Base-by-base conservation (phyloP, 2,113 vertebrate species). In the Neodontobutis hainanensis region DNA sequence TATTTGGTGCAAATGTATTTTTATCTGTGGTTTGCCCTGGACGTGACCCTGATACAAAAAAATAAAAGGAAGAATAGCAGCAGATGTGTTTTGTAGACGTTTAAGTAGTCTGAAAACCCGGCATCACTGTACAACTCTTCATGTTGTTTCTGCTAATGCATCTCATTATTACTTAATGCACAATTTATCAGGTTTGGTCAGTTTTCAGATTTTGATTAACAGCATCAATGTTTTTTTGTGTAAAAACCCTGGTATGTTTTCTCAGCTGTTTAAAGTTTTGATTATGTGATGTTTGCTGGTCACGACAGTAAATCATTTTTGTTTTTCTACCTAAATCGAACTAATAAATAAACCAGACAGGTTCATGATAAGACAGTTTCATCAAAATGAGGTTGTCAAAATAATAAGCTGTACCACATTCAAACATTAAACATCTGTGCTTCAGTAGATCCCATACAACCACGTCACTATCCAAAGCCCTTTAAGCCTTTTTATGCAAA, bases 81-180 rank as follows among this genome's bases (percentile, higher is more conserved):
- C 89, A 85, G 87, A 87, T 88, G 89, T 71, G 72, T 86, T 80
- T 83, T 83, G 83, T 74, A 80, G 78, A 78, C 62, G 47, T 60
- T 34, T 5, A 47, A 48, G 64, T 6, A 4, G 34, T 9, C 34
- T 34, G 66, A 70, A 76, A 79, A 5, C 14, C 11, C 50, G n/a
- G 2, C 12, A 57, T 11, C 49, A 36, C 46, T 45, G 10, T 8
- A 40, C 40, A 62, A 15, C 14, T 55, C 61, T 61, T 62, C 50
- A 62, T 48, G 65, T 80, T 82, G 67, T 73, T 19, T 73, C 27
- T 67, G 56, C 48, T 69, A 61, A 81, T 69, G 50, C 49, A 76
- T 69, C 73, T 79, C 36, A 42, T 34, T 64, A 52, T 80, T 80
- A 71, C 72, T 73, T 67, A 61, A 72, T 74, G 38, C 45, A 27